phyloP scores from a whole-genome alignment of 2,888 invertebrate genomes.

The Oscheius myriophilus region DNA sequence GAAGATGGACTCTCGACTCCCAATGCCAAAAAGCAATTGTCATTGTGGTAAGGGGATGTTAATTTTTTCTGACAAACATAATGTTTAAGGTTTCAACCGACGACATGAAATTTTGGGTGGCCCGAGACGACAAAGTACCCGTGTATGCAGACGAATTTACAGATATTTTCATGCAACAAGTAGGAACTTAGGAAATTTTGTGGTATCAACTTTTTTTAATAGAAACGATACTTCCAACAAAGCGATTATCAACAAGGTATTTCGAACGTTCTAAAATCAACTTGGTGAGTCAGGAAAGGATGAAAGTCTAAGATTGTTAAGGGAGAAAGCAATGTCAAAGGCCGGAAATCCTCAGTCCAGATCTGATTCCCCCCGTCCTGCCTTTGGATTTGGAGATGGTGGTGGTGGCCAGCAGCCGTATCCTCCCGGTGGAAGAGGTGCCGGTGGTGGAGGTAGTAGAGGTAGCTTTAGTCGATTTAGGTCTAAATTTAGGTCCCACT shows the following conservation, averaged over 20 bases:
- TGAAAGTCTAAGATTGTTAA: neutral
- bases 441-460: conserved; percentile 23
- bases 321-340: conserved; percentile 60
- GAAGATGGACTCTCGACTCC: conserved; percentile 62
- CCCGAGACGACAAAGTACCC: conserved; percentile 62
- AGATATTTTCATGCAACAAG: conserved; percentile 61
- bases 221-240: conserved; percentile 61
- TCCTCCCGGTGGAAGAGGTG: conserved; percentile 36
- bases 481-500: neutral
- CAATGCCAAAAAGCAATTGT: conserved; percentile 65
- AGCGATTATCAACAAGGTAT: conserved; percentile 59
- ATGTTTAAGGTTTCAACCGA: conserved; percentile 52
- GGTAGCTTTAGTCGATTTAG: neutral
- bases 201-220: conserved; percentile 10
- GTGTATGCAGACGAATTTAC: conserved; percentile 65
- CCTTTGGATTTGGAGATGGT: conserved; percentile 33
- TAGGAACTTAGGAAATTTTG: conserved; percentile 3
- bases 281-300: conserved; percentile 20
- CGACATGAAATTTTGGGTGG: conserved; percentile 67
- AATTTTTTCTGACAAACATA: neutral
- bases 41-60: conserved; percentile 34
- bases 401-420: conserved; percentile 12
- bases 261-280: conserved; percentile 56
- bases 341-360: conserved; percentile 37
- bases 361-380: conserved; percentile 23